Evolutionary conservation across 2,888 invertebrate species (phyloP), one percentile per base, ranked within the genome.

Genomic region (Andrena bicolor): DNA sequence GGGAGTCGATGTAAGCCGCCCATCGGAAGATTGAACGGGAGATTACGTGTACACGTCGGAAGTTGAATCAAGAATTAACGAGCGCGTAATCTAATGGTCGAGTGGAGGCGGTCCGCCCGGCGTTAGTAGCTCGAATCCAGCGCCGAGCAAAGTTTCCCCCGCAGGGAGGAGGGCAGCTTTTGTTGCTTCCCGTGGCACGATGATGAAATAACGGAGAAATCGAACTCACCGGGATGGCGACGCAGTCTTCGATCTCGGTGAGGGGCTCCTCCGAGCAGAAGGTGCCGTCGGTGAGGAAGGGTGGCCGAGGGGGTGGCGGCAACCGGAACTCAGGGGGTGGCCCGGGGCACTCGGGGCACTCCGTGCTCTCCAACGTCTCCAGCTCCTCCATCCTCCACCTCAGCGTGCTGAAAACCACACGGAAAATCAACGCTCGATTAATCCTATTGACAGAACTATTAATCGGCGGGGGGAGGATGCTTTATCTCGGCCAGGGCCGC

Each of bases 281-380:
- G 90, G 96, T 95, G 75, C 96, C 96, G 87, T 95, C 94, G 80
- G 95, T 95, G 86, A 97, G 95, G 91, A 96, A 96, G 76, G 97
- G 97, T 72, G 97, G 97, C 91, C 96, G 94, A 60, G 97, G 97
- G 26, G 97, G 97, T 80, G 97, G 97, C 76, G 97, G 97, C 90
- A 97, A 94, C 92, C 96, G 94, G 94, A 97, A 97, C 94, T 96
- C 96, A 84, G 97, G 97, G 90, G 96, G 96, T 90, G 96, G 96
- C 91, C 96, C 96, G 90, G 96, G 95, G 94, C 97, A 97, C 94
- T 97, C 97, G 85, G 93, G 93, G 94, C 96, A 97, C 95, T 97
- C 96, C 94, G 95, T 95, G 94, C 96, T 95, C 94, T 96, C 96
- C 94, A 96, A 95, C 94, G 95, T 95, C 92, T 96, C 96, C 94